Base-by-base conservation (phyloP, 2,888 invertebrate species). In the Lottia scabra region DNA sequence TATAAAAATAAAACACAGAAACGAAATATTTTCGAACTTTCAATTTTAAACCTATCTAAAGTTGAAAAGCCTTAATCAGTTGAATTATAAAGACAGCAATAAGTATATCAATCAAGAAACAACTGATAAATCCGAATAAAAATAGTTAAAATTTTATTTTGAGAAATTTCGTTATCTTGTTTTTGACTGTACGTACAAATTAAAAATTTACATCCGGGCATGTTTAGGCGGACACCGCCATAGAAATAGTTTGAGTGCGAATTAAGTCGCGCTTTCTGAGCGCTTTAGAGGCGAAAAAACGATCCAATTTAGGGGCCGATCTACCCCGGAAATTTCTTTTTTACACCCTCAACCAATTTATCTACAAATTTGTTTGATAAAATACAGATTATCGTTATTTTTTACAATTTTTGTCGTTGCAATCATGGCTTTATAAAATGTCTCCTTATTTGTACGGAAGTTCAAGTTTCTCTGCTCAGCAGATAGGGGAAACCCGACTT, bases 351-450 rank as follows among this genome's bases (percentile, higher is more conserved):
- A 13, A 27, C 38, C 46, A 70, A 43, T 46, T 48, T 38, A 48
- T 66, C 56, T 44, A 63, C 43, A 63, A 70, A 70, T 63, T 67
- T 30, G 45, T 38, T 67, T 67, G 38, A 38, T 44, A 30, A 38
- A 64, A 64, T 69, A 72, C 68, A 13, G 26, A 63, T 19, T 62
- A 68, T 44, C 71, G 71, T 64, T 68, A 73, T 67, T 43, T 68
- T 74, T 77, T 78, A 76, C 75, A 62, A 67, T 38, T 71, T 72
- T 77, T 75, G 67, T 74, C 65, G 65, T 71, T 79, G 75, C 72
- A 78, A 83, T 78, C 80, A 84, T 84, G 84, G 84, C 81, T 80
- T 81, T 81, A 75, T 84, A 78, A 84, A 76, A 84, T 84, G 84
- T 71, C 72, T 80, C 76, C 80, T 67, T 73, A 68, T 63, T 19